Conservation (phyloP, 2,888 invertebrate species). For the Aporophyla lueneburgensis region DNA sequence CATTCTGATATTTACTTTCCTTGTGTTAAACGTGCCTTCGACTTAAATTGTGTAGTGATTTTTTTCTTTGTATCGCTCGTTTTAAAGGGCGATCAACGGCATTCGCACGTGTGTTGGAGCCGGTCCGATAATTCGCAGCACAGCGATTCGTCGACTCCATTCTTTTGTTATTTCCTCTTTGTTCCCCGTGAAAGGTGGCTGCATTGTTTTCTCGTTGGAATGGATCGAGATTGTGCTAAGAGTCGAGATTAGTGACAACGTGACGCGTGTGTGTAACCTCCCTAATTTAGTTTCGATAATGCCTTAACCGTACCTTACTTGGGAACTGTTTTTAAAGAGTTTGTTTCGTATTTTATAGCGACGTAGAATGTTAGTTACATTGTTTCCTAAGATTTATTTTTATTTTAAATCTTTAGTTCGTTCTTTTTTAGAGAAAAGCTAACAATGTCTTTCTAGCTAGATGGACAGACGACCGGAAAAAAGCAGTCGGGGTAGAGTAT, state of each 20-base stretch:
- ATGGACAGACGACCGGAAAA: conserved; percentile 2
- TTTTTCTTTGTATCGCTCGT: conserved; percentile 78
- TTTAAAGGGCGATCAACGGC: conserved; percentile 80
- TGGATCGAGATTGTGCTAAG: conserved; percentile 87
- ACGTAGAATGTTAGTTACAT: conserved; percentile 38
- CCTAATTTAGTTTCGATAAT: conserved; percentile 82
- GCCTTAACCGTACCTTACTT: conserved; percentile 71
- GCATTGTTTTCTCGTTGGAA: conserved; percentile 88
- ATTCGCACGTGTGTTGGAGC: conserved; percentile 79
- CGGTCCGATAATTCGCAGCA: conserved; percentile 83
- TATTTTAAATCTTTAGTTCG: conserved; percentile 12
- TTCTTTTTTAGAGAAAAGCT: conserved; percentile 2
- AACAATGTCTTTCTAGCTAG: conserved; percentile 19
- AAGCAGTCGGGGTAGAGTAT: conserved; percentile 15
- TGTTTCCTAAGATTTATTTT: conserved; percentile 30
- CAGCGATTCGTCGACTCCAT: conserved; percentile 85
- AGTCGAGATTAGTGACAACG: conserved; percentile 88
- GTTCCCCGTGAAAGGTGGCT: conserved; percentile 85
- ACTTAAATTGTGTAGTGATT: conserved; percentile 57
- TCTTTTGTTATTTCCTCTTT: conserved; percentile 89
- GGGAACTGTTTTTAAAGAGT: conserved; percentile 61
- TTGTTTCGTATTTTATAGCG: conserved; percentile 63
- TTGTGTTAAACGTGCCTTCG: conserved; percentile 64
- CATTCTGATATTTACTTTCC: conserved; percentile 67
- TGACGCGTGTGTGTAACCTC: conserved; percentile 84